These are phyloP conservation scores for Archivesica marissinica DNA, from an alignment of 1,140 invertebrate genomes.

Conservation along the genomic window DNA sequence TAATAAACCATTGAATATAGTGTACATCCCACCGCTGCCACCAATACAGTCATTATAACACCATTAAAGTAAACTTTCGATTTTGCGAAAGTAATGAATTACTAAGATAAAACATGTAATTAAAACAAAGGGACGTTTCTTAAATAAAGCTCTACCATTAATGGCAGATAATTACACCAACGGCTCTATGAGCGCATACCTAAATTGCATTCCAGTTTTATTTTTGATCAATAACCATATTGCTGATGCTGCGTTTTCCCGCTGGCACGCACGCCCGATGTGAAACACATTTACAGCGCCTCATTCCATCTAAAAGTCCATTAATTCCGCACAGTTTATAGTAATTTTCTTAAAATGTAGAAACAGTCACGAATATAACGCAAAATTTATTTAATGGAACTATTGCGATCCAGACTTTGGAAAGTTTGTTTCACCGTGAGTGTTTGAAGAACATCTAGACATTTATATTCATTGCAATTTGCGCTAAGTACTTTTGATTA, in stretches of 20 bases:
- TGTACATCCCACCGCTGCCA: background rate
- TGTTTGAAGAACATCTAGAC: background rate
- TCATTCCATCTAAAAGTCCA: background rate
- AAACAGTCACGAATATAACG: background rate
- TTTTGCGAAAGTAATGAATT: background rate
- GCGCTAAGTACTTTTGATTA: background rate
- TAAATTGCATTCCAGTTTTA: background rate
- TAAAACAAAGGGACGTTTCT: background rate
- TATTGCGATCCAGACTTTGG: background rate
- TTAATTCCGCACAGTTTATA: slow-evolving; percentile 6
- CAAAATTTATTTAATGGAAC: background rate
- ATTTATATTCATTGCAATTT: background rate
- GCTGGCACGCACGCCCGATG: background rate
- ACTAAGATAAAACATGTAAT: background rate
- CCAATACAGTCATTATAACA: background rate
- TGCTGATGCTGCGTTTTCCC: background rate
- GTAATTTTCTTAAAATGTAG: slow-evolving; percentile 27
- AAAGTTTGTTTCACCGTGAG: background rate
- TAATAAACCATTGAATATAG: background rate
- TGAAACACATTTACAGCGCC: background rate
- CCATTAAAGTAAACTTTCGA: background rate
- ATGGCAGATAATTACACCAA: background rate
- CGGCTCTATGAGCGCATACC: background rate
- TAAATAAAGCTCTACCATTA: background rate
- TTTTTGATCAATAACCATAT: slow-evolving; percentile 14